These are phyloP conservation scores for Drosophila atripex DNA, from an alignment of 2,888 invertebrate genomes.

Conservation along the genomic window DNA sequence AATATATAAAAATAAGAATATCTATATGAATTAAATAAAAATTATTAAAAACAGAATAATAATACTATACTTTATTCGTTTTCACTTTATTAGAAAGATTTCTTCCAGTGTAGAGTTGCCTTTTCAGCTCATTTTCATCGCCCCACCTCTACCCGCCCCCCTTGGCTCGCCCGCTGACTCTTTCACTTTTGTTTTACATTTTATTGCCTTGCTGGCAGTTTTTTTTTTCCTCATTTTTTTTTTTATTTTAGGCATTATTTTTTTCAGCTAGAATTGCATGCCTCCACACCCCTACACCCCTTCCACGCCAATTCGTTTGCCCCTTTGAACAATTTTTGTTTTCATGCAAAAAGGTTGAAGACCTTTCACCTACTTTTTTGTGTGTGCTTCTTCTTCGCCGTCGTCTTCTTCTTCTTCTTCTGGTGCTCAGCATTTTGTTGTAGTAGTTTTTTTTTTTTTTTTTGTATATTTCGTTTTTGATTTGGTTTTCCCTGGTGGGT, in stretches of 20 bases:
- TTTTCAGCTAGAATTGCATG: slow-evolving; percentile 44
- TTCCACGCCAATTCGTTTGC: slow-evolving; percentile 16
- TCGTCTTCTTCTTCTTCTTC: slow-evolving; percentile 16
- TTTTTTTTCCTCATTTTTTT: slow-evolving; percentile 33
- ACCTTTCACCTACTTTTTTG: slow-evolving; percentile 82
- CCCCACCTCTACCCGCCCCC: neutral
- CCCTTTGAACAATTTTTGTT: slow-evolving; percentile 66
- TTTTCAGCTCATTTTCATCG: slow-evolving; percentile 6
- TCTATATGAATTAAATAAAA: neutral
- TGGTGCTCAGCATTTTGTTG: slow-evolving; percentile 40
- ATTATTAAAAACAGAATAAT: no score
- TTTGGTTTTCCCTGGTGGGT: neutral
- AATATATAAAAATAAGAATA: no score
- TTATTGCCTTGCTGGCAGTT: slow-evolving; percentile 46
- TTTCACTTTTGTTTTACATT: slow-evolving; percentile 63
- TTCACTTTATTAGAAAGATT: neutral
- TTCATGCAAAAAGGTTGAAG: slow-evolving; percentile 78
- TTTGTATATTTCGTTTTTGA: slow-evolving; percentile 22
- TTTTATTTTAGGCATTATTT: slow-evolving; percentile 27
- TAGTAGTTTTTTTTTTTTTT: slow-evolving; percentile 38
- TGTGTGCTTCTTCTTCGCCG: slow-evolving; percentile 36
- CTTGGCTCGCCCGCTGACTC: slow-evolving; percentile 52
- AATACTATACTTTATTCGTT: no score
- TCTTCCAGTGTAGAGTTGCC: neutral
- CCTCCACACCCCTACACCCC: slow-evolving; percentile 3